Percentiles rank a stretch among this genome's conserved stretches.
These are phyloP conservation scores for Drosophila repleta DNA, from an alignment of 1,140 invertebrate species.

Conservation along the genomic window DNA sequence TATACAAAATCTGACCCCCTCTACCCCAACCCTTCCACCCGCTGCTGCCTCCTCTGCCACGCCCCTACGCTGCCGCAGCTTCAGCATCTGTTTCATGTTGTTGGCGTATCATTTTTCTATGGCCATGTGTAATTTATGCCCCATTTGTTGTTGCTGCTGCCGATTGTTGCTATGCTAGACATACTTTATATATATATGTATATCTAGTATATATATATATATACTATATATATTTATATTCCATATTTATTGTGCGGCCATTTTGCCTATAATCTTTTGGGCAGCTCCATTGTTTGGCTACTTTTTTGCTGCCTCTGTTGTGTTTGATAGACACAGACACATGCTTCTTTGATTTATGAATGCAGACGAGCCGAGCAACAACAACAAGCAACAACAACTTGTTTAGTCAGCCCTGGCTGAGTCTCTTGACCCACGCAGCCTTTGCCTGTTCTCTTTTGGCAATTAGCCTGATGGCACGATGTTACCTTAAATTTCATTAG, in stretches of 20 bases:
- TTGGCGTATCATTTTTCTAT: constrained; percentile 78
- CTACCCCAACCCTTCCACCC: neutral
- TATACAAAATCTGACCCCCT: neutral
- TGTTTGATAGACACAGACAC: constrained; percentile 72
- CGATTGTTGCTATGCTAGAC: constrained; percentile 62
- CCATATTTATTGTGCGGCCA: constrained; percentile 73
- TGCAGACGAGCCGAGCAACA: constrained; percentile 63
- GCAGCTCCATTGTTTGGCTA: constrained; percentile 64
- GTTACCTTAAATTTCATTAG: constrained; percentile 66
- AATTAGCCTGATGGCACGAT: constrained; percentile 59
- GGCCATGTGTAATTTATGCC: constrained; percentile 80
- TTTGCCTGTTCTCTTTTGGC: constrained; percentile 29
- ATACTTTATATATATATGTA: constrained; percentile 52
- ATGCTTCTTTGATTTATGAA: constrained; percentile 80
- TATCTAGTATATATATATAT: constrained; percentile 8
- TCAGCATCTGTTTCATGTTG: constrained; percentile 77
- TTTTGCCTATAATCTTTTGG: constrained; percentile 73
- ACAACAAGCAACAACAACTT: constrained; percentile 28
- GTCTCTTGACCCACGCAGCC: constrained; percentile 41
- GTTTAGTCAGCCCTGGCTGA: constrained; percentile 43
- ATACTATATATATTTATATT: constrained; percentile 26
- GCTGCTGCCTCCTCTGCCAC: constrained; percentile 16
- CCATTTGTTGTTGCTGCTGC: constrained; percentile 57
- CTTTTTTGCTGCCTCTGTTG: constrained; percentile 20
- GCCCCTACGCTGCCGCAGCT: no score